Evolutionary conservation across 1,140 invertebrate genomes (phyloP).

Genomic region (Pectinophora gossypiella): DNA sequence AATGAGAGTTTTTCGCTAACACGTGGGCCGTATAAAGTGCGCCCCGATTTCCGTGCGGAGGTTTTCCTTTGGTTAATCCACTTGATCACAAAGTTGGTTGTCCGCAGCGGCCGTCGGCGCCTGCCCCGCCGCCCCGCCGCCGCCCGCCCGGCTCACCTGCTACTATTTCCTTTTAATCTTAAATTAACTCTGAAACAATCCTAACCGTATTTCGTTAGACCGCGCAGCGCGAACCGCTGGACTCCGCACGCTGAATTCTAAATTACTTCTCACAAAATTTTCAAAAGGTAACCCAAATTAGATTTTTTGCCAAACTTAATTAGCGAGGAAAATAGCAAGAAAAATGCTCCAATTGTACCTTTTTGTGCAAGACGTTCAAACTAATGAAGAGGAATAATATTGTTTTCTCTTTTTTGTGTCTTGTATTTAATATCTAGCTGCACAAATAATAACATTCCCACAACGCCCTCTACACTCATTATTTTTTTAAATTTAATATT

Average conservation of each 20-base stretch:
- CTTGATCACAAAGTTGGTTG: constrained; percentile 21
- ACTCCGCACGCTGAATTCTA: neutral
- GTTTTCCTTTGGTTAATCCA: constrained; percentile 1
- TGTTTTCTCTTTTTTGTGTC: too few species aligned
- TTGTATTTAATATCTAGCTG: too few species aligned
- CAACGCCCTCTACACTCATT: too few species aligned
- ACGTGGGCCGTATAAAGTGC: too few species aligned
- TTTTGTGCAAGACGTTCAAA: too few species aligned
- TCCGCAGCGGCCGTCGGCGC: constrained; percentile 3
- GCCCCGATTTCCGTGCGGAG: neutral
- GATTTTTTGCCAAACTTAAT: neutral
- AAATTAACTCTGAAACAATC: constrained; percentile 17
- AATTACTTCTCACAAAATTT: neutral
- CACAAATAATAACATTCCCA: too few species aligned
- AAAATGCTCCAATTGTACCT: neutral
- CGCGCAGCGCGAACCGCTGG: constrained; percentile 3
- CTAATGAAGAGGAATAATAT: too few species aligned
- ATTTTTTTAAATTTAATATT: too few species aligned
- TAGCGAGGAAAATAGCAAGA: neutral
- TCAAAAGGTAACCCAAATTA: neutral
- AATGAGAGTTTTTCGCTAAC: too few species aligned
- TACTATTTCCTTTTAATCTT: constrained; percentile 27
- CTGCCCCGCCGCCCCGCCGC: neutral
- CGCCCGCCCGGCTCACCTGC: constrained; percentile 7
- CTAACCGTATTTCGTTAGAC: neutral